Evolutionary conservation across 2,113 vertebrate species (phyloP), one percentile per base, ranked within the genome.

Genomic region (Cygnus buccinator): DNA sequence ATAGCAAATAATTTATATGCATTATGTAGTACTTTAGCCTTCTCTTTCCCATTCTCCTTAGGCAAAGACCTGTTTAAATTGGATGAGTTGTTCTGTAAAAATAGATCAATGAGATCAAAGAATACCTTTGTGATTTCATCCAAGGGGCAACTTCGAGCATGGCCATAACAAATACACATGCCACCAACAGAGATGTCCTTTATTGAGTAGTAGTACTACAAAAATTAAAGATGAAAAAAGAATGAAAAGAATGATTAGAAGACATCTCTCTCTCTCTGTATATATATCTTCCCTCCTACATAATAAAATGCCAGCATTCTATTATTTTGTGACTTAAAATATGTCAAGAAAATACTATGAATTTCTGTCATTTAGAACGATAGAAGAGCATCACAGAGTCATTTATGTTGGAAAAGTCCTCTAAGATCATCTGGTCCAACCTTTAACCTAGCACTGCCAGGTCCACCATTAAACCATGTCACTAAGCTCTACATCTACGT

Each of bases 141-240:
- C 98, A 98, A 98, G 0, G 99, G 99, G 92, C 99, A 99, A 96
- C 98, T 99, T 89, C 99, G 98, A 78, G 99, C 99, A 22, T 99
- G 99, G 50, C 99, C 99, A 3, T 99, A 98, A 91, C 99, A 99
- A 97, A 99, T 99, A 37, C 99, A 99, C 99, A 99, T 99, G 35
- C 99, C 99, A 14, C 99, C 99, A 72, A 99, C 97, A 18, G 99
- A 99, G 74, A 99, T 98, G 89, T 99, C 99, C 95, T 99, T 99
- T 97, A 99, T 97, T 90, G 99, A 99, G 91, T 99, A 99, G 94
- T 98, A 99, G 95, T 99, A 99, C 99, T 99, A 94, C 33, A 75
- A 92, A 95, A 95, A 90, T 33, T 2, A 55, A 87, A 50, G 13
- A 70, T 66, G 59, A 31, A 84, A 78, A 85, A 50, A 17, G 4